Base-by-base conservation (phyloP, 64 coral and sea anemone genomes). In the Actinia tenebrosa region DNA sequence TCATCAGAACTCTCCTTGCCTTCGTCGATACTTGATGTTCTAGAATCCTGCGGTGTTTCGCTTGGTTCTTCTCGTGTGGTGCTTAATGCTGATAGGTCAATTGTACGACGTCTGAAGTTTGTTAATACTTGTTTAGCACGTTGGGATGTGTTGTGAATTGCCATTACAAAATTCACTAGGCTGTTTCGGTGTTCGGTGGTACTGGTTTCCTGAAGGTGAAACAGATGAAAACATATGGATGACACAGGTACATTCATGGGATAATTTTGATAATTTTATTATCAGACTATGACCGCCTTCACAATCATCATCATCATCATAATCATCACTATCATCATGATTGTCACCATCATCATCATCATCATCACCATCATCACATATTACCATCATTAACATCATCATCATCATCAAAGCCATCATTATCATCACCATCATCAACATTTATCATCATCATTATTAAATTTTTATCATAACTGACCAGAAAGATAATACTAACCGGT, bases 101-200 rank as follows among this genome's bases (percentile, higher is more conserved):
- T 87, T 37, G 94, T 84, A 3, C 88, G 84, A 53, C 87, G 69
- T 5, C 94, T 60, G 61, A 97, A 97, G 86, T 85, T 93, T 58
- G 7, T 84, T 45, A 97, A 58, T 42, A 90, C 94, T 66, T 97
- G 87, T 58, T 97, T 97, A 19, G 94, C 94, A 9, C 94, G 88
- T 78, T 92, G 87, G 16, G 94, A 97, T 53, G 94, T 97, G 44
- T 91, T 93, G 60, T 97, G 94, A 37, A 97, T 84, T 17, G 91
- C 91, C 77, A 88, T 89, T 0, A 97, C 91, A 20, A 97, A 97
- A 55, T 93, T 92, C 0, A 93, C 89, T 82, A 97, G 63, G 43
- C 94, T 97, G 60, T 97, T 97, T 37, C 84, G 88, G 63, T 92
- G 90, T 50, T 79, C 90, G 17, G 63, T 55, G 25, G 52, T 42